Evolutionary conservation across 1,140 invertebrate genomes (phyloP), one percentile per base, ranked within the genome.

Genomic region (Drosophila erecta): DNA sequence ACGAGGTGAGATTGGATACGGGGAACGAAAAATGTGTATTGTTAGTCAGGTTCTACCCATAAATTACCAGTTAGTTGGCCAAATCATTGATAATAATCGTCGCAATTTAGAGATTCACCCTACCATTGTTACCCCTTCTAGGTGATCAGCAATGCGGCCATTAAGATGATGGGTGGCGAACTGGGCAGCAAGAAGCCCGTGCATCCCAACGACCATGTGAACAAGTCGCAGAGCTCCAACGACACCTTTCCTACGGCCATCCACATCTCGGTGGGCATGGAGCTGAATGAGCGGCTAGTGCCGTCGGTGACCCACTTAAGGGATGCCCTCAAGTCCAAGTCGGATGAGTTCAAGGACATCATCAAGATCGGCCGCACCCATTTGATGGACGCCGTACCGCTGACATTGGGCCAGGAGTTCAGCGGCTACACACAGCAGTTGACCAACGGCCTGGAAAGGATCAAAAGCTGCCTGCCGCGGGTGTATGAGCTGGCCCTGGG

Each of bases 201-300:
- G 0, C 99, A 99, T 93, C 99, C 99, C 0, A 99, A 99, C 93
- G 99, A 99, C 93, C 99, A 99, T 93, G 99, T 99, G 24, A 99
- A 99, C 93, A 99, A 98, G 94, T 97, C 97, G 27, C 98, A 99
- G 93, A 99, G 98, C 92, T 99, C 98, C 37, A 99, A 99, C 93
- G 99, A 99, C 92, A 99, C 98, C 2, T 99, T 98, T 90, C 99
- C 99, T 2, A 98, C 99, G 6, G 99, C 99, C 0, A 99, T 99
- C 97, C 98, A 99, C 91, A 97, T 99, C 83, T 96, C 98, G 8
- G 97, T 98, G 11, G 98, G 97, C 2, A 93, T 97, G 79, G 98
- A 99, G 93, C 94, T 99, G 10, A 95, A 98, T 54, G 94, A 95
- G 64, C 93, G 95, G 10, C 94, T 99, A 0, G 90, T 99, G 40